phyloP scores from a whole-genome alignment of 2,113 vertebrate species.

The Triplophysa tibetana region DNA sequence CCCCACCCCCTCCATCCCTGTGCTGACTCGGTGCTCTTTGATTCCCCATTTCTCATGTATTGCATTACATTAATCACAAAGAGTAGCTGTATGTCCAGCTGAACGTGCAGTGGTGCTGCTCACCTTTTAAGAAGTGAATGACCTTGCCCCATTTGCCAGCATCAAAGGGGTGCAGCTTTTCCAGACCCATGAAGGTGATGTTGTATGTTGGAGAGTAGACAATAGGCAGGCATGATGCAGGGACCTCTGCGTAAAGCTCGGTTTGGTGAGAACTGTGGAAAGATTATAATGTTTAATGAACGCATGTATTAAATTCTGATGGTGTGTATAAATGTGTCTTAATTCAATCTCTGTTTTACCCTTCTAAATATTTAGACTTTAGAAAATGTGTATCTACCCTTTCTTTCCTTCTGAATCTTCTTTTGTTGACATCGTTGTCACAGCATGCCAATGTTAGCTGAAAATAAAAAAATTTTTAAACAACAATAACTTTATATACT shows the following conservation, averaged over 20 bases:
- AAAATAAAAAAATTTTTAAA: slow-evolving; percentile 1
- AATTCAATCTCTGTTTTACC: neutral
- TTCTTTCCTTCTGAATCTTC: slow-evolving; percentile 61
- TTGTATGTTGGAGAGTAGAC: slow-evolving; percentile 93
- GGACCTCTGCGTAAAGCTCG: slow-evolving; percentile 77
- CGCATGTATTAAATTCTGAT: neutral
- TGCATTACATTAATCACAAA: slow-evolving; percentile 4
- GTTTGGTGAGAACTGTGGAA: slow-evolving; percentile 79
- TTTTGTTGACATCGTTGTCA: slow-evolving; percentile 67
- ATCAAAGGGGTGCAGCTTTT: slow-evolving; percentile 95
- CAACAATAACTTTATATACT: neutral
- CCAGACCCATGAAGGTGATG: slow-evolving; percentile 94
- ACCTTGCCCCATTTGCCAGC: slow-evolving; percentile 97
- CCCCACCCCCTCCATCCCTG: neutral
- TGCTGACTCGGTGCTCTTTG: neutral
- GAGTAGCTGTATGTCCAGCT: neutral
- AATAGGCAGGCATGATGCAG: slow-evolving; percentile 81
- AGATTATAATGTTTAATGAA: neutral
- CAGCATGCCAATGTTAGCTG: slow-evolving; percentile 65
- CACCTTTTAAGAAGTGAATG: slow-evolving; percentile 92
- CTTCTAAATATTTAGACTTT: neutral
- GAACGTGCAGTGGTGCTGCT: slow-evolving; percentile 8
- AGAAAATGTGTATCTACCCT: slow-evolving; percentile 53
- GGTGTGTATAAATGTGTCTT: no score
- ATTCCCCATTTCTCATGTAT: neutral